Conservation (phyloP, 2,888 invertebrate species). For the Clostera curtula region DNA sequence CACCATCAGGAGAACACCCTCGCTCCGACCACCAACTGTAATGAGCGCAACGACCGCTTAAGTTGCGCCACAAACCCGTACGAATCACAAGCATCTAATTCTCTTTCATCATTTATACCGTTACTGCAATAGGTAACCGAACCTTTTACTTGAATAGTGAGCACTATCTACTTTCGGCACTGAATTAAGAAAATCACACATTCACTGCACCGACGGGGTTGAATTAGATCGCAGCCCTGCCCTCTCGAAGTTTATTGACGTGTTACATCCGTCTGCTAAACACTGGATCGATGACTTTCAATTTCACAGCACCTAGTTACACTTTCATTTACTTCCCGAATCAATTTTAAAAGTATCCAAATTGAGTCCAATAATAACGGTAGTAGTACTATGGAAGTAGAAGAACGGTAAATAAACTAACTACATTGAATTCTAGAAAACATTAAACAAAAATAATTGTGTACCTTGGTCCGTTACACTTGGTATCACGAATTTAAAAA, state of each 20-base stretch:
- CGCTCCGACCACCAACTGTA: slow-evolving; percentile 70
- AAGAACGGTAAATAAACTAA: slow-evolving; percentile 68
- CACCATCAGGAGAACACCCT: slow-evolving; percentile 82
- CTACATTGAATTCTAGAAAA: slow-evolving; percentile 39
- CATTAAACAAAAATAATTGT: slow-evolving; percentile 65
- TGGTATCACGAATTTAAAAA: slow-evolving; percentile 70
- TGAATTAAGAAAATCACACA: too few relatives aligned
- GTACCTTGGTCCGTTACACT: slow-evolving; percentile 89
- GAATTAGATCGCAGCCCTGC: slow-evolving; percentile 57
- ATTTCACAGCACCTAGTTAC: slow-evolving; percentile 27
- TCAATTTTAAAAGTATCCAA: slow-evolving; percentile 18
- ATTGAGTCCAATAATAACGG: slow-evolving; percentile 48
- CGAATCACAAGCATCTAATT: slow-evolving; percentile 22
- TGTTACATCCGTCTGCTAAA: slow-evolving; percentile 67
- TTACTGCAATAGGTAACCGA: too few relatives aligned
- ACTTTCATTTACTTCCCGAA: slow-evolving; percentile 19
- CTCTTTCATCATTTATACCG: slow-evolving; percentile 31
- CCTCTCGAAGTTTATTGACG: slow-evolving; percentile 68
- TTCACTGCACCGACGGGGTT: slow-evolving; percentile 55
- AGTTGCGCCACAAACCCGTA: slow-evolving; percentile 24
- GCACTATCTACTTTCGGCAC: slow-evolving; percentile 21
- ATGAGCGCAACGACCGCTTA: slow-evolving; percentile 39
- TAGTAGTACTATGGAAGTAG: slow-evolving; percentile 46
- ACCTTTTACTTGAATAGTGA: too few relatives aligned
- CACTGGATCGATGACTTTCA: slow-evolving; percentile 60